Evolutionary conservation across 2,888 invertebrate species (phyloP).

Genomic region (Lithophane socia): DNA sequence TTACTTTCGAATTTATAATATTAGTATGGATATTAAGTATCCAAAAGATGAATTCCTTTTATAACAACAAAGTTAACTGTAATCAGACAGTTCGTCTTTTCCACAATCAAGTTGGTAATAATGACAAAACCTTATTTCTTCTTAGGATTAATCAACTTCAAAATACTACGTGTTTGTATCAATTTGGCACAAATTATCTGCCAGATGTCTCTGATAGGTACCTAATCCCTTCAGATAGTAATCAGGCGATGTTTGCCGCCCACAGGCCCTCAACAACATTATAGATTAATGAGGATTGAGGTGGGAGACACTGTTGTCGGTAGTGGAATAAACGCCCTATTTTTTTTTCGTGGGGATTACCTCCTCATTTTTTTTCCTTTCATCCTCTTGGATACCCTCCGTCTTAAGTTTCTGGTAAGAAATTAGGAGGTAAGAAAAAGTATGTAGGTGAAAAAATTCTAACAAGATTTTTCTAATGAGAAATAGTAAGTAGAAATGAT

Average conservation of each 20-base stretch:
- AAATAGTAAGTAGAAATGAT: background rate
- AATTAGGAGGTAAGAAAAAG: background rate
- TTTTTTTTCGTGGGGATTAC: too few species aligned
- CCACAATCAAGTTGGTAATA: background rate
- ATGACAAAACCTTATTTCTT: background rate
- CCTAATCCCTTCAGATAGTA: constrained; percentile 45
- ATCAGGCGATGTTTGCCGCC: constrained; percentile 58
- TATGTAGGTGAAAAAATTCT: background rate
- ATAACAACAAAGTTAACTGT: background rate
- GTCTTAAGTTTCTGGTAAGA: too few species aligned
- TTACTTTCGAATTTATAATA: too few species aligned
- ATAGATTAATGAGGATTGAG: constrained; percentile 55
- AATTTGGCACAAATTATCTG: constrained; percentile 36
- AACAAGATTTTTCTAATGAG: background rate
- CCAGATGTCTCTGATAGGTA: constrained; percentile 27
- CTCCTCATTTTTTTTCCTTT: too few species aligned
- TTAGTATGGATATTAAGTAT: too few species aligned
- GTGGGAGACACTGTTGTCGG: constrained; percentile 37
- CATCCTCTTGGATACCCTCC: too few species aligned
- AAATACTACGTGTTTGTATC: constrained; percentile 16
- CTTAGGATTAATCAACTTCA: constrained; percentile 7
- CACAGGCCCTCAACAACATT: constrained; percentile 51
- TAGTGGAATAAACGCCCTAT: background rate
- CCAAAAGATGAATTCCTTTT: too few species aligned
- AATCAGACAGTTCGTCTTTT: background rate